These are phyloP conservation scores for Rhinella marina DNA, from an alignment of 2,797 vertebrate species.

Conservation along the genomic window DNA sequence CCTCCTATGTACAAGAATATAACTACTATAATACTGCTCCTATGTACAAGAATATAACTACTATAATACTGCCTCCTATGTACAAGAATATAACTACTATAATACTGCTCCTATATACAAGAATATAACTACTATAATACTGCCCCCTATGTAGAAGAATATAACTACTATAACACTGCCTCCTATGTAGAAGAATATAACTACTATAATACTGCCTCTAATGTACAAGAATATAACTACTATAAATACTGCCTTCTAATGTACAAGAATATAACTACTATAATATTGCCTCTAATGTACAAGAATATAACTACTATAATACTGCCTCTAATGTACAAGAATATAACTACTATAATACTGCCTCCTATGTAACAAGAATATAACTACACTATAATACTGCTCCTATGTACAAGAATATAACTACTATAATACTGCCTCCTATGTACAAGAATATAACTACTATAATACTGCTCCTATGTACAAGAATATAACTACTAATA, in stretches of 20 bases:
- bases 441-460: constrained; percentile 6
- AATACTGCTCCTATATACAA: background rate
- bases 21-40: background rate
- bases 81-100: background rate
- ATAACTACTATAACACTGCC: background rate
- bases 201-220: background rate
- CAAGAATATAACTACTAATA: constrained; percentile 1
- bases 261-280: constrained; percentile 14
- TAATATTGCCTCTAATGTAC: background rate
- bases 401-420: background rate
- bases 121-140: constrained; percentile 8
- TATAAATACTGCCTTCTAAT: background rate
- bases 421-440: background rate
- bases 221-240: background rate
- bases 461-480: background rate
- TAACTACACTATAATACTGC: background rate
- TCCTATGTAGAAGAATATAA: background rate
- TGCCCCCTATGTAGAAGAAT: background rate
- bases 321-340: background rate
- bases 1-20: background rate
- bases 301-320: constrained; percentile 17
- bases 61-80: background rate
- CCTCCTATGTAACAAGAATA: background rate
- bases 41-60: background rate
- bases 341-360: constrained; percentile 4